Evolutionary conservation across 2,797 vertebrate species (phyloP).

Genomic region (Ficedula albicollis): DNA sequence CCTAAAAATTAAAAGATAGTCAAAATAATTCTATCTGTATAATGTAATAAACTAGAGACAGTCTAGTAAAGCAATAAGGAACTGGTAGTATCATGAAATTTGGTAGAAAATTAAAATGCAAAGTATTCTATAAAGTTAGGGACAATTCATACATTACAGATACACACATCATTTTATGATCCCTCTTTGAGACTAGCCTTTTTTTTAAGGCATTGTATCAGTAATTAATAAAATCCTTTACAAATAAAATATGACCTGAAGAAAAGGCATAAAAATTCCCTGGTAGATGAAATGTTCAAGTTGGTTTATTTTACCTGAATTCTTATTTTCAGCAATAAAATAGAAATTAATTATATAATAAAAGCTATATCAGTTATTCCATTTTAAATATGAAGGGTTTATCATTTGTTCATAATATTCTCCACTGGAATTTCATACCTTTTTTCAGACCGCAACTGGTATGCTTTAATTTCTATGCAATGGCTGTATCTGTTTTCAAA

Average conservation of each 20-base stretch:
- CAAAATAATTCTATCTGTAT: background rate
- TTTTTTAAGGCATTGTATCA: background rate
- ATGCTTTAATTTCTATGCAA: background rate
- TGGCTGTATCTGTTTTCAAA: background rate
- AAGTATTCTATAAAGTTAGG: background rate
- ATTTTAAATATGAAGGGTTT: conserved; percentile 2
- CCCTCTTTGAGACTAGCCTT: background rate
- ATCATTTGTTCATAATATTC: background rate
- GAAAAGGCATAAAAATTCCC: background rate
- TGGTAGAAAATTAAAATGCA: background rate
- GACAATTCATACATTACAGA: background rate
- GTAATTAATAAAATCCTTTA: background rate
- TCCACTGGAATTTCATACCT: background rate
- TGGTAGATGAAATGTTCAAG: background rate
- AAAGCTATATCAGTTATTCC: background rate
- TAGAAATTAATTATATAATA: background rate
- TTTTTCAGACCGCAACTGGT: background rate
- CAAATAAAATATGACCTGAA: background rate
- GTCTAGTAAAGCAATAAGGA: background rate
- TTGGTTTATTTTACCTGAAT: background rate
- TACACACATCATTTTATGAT: background rate
- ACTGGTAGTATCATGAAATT: background rate
- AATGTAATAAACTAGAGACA: background rate
- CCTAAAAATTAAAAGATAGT: background rate
- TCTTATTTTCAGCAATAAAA: background rate